Percentiles rank a stretch among this genome's conserved stretches.
phyloP scores from a whole-genome alignment of 2,888 invertebrate genomes.

The Aphelenchoides bicaudatus region DNA sequence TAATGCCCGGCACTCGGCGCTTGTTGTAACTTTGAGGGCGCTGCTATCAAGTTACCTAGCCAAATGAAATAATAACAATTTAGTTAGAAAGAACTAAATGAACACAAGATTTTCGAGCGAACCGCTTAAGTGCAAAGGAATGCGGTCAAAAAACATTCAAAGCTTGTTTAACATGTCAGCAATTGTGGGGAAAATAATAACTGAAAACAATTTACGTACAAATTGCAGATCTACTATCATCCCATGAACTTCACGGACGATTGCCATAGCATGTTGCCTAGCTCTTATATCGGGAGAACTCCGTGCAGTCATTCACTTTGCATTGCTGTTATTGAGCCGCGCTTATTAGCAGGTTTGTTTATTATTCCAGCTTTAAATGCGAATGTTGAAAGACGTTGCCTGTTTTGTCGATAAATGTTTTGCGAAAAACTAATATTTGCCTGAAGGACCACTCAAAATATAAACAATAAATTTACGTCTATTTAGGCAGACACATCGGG shows the following conservation, averaged over 20 bases:
- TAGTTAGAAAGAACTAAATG: too few relatives aligned
- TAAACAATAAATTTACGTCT: slow-evolving; percentile 3
- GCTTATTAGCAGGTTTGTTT: slow-evolving; percentile 31
- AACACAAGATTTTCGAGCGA: too few relatives aligned
- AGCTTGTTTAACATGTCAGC: neutral
- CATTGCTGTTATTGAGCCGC: slow-evolving; percentile 57
- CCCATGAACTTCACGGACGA: slow-evolving; percentile 58
- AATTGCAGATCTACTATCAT: slow-evolving; percentile 56
- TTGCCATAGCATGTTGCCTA: slow-evolving; percentile 50
- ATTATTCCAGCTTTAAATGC: slow-evolving; percentile 35
- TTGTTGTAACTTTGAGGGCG: too few relatives aligned
- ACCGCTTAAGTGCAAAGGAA: neutral
- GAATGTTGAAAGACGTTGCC: neutral
- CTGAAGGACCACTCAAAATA: neutral
- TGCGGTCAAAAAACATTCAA: neutral
- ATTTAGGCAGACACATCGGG: slow-evolving; percentile 57
- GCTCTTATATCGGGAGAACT: slow-evolving; percentile 45
- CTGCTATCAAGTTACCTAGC: too few relatives aligned
- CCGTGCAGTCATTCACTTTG: slow-evolving; percentile 56
- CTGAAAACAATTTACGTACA: neutral
- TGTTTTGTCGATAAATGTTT: neutral
- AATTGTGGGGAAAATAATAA: neutral
- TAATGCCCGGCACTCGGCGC: too few relatives aligned
- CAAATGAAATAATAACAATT: too few relatives aligned
- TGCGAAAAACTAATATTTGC: neutral